Conservation (phyloP, 2,888 invertebrate species). For the Dermolepida albohirtum region DNA sequence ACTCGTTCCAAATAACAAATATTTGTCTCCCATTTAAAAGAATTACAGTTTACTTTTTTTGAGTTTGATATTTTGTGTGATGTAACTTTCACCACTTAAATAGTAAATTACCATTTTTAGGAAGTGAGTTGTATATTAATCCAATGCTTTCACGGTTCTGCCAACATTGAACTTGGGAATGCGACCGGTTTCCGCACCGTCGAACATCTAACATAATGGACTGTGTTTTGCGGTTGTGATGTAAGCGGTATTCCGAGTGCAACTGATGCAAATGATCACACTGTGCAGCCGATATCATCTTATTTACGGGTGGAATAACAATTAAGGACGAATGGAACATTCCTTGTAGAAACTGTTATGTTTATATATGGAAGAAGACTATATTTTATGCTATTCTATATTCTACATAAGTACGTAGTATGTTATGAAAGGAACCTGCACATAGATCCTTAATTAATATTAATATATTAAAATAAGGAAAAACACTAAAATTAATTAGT, state of each 20-base stretch:
- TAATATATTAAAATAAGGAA: too few species aligned
- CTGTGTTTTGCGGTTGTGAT: constrained; percentile 34
- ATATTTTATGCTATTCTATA: constrained; percentile 1
- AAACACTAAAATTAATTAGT: too few species aligned
- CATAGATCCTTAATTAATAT: too few species aligned
- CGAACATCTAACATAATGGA: constrained; percentile 30
- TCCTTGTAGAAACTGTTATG: constrained; percentile 17
- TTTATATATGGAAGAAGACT: constrained; percentile 13
- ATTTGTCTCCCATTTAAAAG: constrained; percentile 1
- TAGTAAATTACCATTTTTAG: constrained; percentile 34
- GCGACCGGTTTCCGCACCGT: constrained; percentile 31
- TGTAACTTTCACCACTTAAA: constrained; percentile 41
- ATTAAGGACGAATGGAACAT: constrained; percentile 35
- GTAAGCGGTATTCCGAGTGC: constrained; percentile 36
- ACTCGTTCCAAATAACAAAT: neutral
- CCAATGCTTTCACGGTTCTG: constrained; percentile 32
- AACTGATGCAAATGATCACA: constrained; percentile 40
- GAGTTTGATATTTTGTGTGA: constrained; percentile 21
- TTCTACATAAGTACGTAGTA: too few species aligned
- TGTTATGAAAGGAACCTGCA: too few species aligned
- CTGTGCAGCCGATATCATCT: constrained; percentile 25
- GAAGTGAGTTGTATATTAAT: constrained; percentile 6
- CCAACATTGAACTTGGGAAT: constrained; percentile 44
- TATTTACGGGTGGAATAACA: constrained; percentile 40
- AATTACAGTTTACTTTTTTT: constrained; percentile 27